A percentile compares a stretch with the other conserved stretches of the same genome.
Conservation (phyloP, 2,888 invertebrate genomes). For the Cheilosia grossa region DNA sequence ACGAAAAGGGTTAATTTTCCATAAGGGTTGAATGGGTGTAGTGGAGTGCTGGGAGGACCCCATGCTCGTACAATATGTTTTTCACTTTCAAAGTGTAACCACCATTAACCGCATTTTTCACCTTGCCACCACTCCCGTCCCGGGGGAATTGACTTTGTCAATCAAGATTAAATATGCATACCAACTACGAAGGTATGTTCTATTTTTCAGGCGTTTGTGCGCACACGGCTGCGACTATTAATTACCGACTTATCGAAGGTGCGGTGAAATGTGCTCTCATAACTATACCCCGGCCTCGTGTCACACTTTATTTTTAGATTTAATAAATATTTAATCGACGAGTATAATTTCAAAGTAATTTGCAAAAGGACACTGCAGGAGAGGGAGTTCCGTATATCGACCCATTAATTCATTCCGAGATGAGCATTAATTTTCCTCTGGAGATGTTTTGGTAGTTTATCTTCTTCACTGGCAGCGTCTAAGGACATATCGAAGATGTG, state of each 20-base stretch:
- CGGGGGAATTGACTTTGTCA: slow-evolving; percentile 67
- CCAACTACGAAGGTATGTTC: not conserved
- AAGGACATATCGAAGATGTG: slow-evolving; percentile 48
- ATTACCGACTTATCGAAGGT: slow-evolving; percentile 66
- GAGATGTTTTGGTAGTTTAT: slow-evolving; percentile 65
- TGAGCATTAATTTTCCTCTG: slow-evolving; percentile 66
- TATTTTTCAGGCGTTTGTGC: not conserved
- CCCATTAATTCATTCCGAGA: slow-evolving; percentile 54
- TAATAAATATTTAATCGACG: slow-evolving; percentile 45
- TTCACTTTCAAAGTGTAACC: slow-evolving; percentile 41
- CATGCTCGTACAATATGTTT: slow-evolving; percentile 36
- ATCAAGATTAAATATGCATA: slow-evolving; percentile 63
- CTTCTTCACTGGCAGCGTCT: slow-evolving; percentile 49
- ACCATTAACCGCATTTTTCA: slow-evolving; percentile 72
- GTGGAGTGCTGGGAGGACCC: not conserved
- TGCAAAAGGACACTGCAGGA: slow-evolving; percentile 8
- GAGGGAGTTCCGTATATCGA: not conserved
- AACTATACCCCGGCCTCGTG: not conserved
- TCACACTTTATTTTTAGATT: slow-evolving; percentile 36
- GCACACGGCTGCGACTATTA: slow-evolving; percentile 65
- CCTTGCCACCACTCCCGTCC: slow-evolving; percentile 32
- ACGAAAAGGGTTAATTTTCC: slow-evolving; percentile 58
- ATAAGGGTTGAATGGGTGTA: slow-evolving; percentile 40
- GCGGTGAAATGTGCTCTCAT: slow-evolving; percentile 21
- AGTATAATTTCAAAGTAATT: slow-evolving; percentile 45